phyloP scores from a whole-genome alignment of 2,888 invertebrate genomes.

The Calameuta idolon region DNA sequence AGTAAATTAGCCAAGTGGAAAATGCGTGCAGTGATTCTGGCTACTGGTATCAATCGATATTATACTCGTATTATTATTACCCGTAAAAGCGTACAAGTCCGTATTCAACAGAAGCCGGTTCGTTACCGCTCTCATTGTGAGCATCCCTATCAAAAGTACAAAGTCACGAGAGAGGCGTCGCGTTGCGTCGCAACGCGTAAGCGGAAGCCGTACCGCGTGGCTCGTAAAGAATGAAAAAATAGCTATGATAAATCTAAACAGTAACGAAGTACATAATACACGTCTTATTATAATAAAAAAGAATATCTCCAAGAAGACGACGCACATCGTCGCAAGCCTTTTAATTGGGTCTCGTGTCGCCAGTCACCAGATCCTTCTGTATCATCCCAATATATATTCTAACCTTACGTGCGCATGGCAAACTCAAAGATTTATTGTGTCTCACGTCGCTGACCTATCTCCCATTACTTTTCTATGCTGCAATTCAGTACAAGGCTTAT shows the following conservation, averaged over 20 bases:
- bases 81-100: background rate
- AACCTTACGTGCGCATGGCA: slow-evolving; percentile 1
- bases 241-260: background rate
- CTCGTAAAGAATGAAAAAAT: background rate
- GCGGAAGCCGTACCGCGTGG: background rate
- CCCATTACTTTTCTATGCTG: background rate
- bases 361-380: slow-evolving; percentile 35
- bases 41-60: background rate
- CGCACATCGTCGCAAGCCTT: slow-evolving; percentile 22
- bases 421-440: background rate
- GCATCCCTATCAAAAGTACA: background rate
- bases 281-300: background rate
- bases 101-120: background rate
- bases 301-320: background rate
- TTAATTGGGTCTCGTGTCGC: slow-evolving; percentile 44
- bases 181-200: background rate
- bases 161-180: background rate
- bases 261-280: background rate
- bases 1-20: background rate
- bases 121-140: background rate
- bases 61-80: background rate
- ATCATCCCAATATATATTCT: slow-evolving; percentile 10
- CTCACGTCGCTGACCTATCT: background rate
- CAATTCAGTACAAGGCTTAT: background rate
- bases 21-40: background rate